phyloP scores from a whole-genome alignment of 64 coral and sea anemone genomes.

The Pocillopora damicornis region DNA sequence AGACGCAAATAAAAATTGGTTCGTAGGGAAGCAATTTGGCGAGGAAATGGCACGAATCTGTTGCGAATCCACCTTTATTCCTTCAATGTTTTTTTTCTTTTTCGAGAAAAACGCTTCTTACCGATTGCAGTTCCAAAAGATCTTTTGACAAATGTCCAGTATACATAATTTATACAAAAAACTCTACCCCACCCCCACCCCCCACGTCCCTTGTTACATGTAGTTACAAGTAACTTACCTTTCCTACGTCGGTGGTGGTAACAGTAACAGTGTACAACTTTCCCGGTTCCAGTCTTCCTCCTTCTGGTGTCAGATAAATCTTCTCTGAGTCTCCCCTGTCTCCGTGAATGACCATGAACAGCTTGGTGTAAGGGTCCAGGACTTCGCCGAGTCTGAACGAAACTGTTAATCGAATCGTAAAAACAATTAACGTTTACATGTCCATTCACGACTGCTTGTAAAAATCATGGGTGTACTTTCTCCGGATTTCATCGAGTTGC shows the following conservation, averaged over 20 bases:
- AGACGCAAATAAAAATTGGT: no score
- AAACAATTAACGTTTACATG: not conserved
- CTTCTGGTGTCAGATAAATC: slow-evolving; percentile 62
- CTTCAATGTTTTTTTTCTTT: no score
- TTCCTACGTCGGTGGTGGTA: slow-evolving; percentile 57
- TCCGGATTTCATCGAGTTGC: no score
- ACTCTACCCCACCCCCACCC: not conserved
- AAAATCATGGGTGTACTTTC: not conserved
- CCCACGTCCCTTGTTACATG: not conserved
- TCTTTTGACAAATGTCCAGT: no score
- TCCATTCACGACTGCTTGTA: not conserved
- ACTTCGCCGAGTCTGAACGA: slow-evolving; percentile 75
- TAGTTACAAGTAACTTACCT: slow-evolving; percentile 33
- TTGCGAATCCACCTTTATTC: no score
- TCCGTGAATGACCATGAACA: slow-evolving; percentile 68
- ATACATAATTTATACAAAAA: not conserved
- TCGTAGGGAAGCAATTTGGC: no score
- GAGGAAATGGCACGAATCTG: no score
- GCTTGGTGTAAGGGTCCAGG: slow-evolving; percentile 67
- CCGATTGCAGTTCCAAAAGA: no score
- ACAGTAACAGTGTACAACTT: slow-evolving; percentile 73
- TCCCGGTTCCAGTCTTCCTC: slow-evolving; percentile 56
- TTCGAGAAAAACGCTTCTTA: no score
- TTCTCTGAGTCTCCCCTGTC: slow-evolving; percentile 74
- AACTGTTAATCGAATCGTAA: slow-evolving; percentile 29